Base-by-base conservation (phyloP, 2,113 vertebrate genomes). In the Macroglossus sobrinus region DNA sequence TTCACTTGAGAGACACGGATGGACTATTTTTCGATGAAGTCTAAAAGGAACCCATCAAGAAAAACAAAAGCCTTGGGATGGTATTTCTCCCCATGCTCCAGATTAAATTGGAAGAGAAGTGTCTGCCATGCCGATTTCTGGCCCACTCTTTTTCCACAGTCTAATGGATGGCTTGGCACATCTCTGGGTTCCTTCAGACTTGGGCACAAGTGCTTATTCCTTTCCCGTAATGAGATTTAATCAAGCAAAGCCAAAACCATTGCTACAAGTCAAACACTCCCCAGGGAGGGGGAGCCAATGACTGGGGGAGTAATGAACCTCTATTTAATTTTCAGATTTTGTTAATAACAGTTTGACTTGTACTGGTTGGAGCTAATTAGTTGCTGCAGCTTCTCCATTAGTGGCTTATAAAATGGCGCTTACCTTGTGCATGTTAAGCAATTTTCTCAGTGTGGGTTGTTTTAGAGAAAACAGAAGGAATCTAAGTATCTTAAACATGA, bases 261-360 rank as follows among this genome's bases (percentile, higher is more conserved):
- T 97, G 71, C 43, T 97, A 45, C 84, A 93, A 91, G 88, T 98
- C 98, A 97, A 97, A 19, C 96, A 98, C 95, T 97, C 95, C 92
- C 96, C 55, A 81, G 91, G 40, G 95, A 97, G 45, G 80, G 30
- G 75, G 80, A 93, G 59, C 84, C 97, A 91, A 79, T 93, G 96
- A 76, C 88, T 93, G 7, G 43, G 84, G 71, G 57, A 93, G 63
- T 98, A 97, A 98, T 97, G 91, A 97, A 98, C 91, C 40, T 97
- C 75, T 93, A 7, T 93, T 95, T 97, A 96, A 98, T 95, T 97
- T 98, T 97, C 88, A 97, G 90, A 95, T 98, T 98, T 98, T 98
- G 86, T 96, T 98, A 97, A 95, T 97, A 97, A 91, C 90, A 95
- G 28, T 85, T 89, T 97, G 97, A 97, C 84, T 97, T 97, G 50